Evolutionary conservation across 2,888 invertebrate species (phyloP).

Genomic region (Lamproptera curius): DNA sequence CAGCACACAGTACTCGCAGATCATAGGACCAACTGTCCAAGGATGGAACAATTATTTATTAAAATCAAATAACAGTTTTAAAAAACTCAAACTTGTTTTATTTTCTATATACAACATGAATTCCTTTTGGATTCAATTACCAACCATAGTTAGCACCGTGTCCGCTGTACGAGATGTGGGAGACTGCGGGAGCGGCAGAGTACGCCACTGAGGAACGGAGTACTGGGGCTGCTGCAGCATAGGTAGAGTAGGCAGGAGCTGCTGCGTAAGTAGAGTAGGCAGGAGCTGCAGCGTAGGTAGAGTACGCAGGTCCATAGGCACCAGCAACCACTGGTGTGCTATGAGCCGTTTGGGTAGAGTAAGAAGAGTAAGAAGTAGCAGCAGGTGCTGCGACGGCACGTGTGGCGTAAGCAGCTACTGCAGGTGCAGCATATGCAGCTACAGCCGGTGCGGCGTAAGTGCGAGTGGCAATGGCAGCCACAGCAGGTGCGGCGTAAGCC

Average conservation of each 20-base stretch:
- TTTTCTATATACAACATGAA: too few relatives aligned
- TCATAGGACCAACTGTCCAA: too few relatives aligned
- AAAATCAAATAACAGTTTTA: too few relatives aligned
- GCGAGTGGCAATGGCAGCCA: constrained; percentile 52
- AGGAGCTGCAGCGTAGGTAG: constrained; percentile 25
- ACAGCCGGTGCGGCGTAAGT: constrained; percentile 73
- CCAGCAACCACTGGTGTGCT: constrained; percentile 28
- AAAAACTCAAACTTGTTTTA: too few relatives aligned
- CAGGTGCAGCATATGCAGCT: constrained; percentile 34
- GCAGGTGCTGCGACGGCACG: constrained; percentile 29
- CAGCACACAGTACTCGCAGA: too few relatives aligned
- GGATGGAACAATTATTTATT: too few relatives aligned
- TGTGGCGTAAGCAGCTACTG: constrained; percentile 38
- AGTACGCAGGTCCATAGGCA: constrained; percentile 34
- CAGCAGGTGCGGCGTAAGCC: constrained; percentile 43
- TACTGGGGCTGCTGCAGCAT: constrained; percentile 53
- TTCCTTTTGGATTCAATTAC: constrained; percentile 74
- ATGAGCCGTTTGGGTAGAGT: constrained; percentile 19
- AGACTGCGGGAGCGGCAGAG: constrained; percentile 79
- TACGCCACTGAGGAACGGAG: constrained; percentile 67
- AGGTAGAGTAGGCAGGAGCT: constrained; percentile 38
- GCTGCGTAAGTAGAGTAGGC: constrained; percentile 34
- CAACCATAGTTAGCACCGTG: constrained; percentile 82
- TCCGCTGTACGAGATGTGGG: constrained; percentile 80
- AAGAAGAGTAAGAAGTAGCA: constrained; percentile 2